Evolutionary conservation across 2,113 vertebrate genomes (phyloP).

Genomic region (Glaucidium brasilianum): DNA sequence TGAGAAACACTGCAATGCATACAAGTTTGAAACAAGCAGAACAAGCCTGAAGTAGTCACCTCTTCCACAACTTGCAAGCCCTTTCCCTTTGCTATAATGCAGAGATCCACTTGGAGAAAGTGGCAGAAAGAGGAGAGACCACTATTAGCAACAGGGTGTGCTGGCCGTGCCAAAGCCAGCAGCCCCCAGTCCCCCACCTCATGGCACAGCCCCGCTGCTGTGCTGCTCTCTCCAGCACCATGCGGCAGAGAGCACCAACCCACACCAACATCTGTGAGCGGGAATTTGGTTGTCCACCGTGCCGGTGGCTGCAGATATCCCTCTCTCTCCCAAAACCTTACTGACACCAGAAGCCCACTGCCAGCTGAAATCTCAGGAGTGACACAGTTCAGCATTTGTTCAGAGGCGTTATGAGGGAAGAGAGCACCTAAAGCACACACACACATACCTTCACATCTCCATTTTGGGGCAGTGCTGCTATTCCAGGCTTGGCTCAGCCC

Average conservation of each 20-base stretch:
- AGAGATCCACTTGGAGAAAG: neutral
- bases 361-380: neutral
- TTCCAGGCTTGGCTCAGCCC: neutral
- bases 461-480: rapidly evolving
- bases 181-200: neutral
- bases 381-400: neutral
- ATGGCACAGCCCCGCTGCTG: rapidly evolving
- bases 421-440: neutral
- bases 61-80: constrained; percentile 32
- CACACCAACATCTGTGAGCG: rapidly evolving
- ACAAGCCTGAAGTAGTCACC: neutral
- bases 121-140: neutral
- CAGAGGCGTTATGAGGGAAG: neutral
- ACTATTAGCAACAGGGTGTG: rapidly evolving
- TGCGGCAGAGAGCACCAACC: too few relatives aligned
- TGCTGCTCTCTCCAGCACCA: neutral
- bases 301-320: neutral
- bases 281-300: neutral
- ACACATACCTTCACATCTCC: neutral
- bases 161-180: neutral
- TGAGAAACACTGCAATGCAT: neutral
- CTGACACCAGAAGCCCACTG: neutral
- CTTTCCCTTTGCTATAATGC: constrained; percentile 15
- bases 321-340: neutral
- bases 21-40: neutral